phyloP scores from a whole-genome alignment of 2,888 invertebrate genomes.

The Caenorhabditis wallacei region DNA sequence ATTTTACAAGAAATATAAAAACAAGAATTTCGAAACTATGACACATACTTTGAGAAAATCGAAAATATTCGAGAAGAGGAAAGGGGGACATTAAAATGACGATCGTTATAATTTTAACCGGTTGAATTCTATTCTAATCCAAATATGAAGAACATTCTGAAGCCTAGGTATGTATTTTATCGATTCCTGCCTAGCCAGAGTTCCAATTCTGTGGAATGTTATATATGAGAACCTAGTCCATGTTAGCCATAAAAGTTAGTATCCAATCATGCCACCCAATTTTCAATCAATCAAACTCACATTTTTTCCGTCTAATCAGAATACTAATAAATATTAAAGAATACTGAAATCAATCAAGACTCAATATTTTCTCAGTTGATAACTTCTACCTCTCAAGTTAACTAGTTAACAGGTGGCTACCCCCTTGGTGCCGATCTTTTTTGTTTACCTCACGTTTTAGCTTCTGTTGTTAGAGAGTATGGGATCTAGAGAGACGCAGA shows the following conservation, averaged over 20 bases:
- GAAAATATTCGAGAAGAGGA: neutral
- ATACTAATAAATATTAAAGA: neutral
- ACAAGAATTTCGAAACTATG: neutral
- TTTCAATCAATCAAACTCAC: constrained; percentile 13
- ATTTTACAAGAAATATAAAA: neutral
- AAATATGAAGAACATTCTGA: too few species aligned
- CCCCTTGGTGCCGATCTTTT: constrained; percentile 17
- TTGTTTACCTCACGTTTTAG: constrained; percentile 36
- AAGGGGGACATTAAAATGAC: too few species aligned
- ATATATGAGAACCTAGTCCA: too few species aligned
- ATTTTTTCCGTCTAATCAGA: constrained; percentile 10
- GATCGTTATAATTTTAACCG: too few species aligned
- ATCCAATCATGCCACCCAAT: neutral
- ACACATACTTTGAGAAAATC: neutral
- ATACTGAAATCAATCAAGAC: constrained; percentile 15
- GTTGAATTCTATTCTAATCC: too few species aligned
- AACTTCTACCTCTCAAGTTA: constrained; percentile 23
- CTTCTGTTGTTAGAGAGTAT: neutral
- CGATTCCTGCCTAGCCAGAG: too few species aligned
- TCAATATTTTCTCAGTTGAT: neutral
- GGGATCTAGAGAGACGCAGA: constrained; percentile 11
- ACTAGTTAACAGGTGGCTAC: constrained; percentile 46
- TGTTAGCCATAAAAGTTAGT: too few species aligned
- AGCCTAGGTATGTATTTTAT: too few species aligned
- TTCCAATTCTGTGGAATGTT: too few species aligned